Conservation (phyloP, 2,113 vertebrate genomes). For the Cairina moschata region DNA sequence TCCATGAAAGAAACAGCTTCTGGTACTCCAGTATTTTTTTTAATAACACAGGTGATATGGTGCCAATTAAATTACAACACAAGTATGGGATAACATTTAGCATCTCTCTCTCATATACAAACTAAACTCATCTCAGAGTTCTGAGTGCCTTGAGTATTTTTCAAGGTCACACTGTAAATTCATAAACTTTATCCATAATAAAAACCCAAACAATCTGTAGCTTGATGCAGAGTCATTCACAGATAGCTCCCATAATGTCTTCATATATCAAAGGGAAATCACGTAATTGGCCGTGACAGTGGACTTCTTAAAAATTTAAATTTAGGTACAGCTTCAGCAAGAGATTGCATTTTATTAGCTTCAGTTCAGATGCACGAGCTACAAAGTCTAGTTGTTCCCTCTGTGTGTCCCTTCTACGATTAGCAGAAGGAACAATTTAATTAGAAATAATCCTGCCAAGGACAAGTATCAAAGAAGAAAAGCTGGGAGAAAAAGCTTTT, state of each 20-base stretch:
- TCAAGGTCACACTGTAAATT: not conserved
- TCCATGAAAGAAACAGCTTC: not conserved
- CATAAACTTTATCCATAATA: not conserved
- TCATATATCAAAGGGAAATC: not conserved
- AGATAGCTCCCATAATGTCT: not conserved
- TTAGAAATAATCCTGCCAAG: slow-evolving; percentile 47
- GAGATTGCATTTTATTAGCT: slow-evolving; percentile 9
- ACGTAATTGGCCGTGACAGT: not conserved
- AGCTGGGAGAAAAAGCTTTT: not conserved
- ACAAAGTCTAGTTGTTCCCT: not conserved
- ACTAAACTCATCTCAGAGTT: not conserved
- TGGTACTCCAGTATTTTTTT: not conserved
- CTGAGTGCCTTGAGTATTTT: not conserved
- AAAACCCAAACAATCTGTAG: not conserved
- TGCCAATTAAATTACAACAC: not conserved
- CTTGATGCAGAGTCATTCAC: not conserved
- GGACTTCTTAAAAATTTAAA: slow-evolving; percentile 16
- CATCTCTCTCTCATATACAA: not conserved
- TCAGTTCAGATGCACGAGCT: not conserved
- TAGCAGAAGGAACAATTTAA: slow-evolving; percentile 47
- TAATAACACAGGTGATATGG: not conserved
- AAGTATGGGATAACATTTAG: not conserved
- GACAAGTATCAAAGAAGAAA: slow-evolving; percentile 25
- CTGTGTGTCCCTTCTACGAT: not conserved
- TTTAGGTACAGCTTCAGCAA: not conserved